Evolutionary conservation across 2,113 vertebrate genomes (phyloP).

Genomic region (Phycodurus eques): DNA sequence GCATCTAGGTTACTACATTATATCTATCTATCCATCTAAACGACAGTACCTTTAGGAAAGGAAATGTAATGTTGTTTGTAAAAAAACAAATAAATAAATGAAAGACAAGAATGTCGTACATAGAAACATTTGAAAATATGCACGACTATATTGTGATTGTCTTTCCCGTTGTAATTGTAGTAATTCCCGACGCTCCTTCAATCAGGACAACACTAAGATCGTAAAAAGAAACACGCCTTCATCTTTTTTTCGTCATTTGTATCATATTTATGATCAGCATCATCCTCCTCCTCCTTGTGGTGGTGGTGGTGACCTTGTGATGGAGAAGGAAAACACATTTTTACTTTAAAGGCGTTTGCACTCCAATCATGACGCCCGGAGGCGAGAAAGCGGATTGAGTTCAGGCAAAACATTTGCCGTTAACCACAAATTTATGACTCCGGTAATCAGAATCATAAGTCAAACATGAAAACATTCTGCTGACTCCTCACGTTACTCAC

Average conservation of each 20-base stretch:
- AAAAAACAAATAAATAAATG: too few species aligned
- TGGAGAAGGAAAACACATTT: background rate
- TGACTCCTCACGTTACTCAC: background rate
- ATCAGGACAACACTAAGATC: background rate
- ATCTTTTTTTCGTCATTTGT: background rate
- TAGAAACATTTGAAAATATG: background rate
- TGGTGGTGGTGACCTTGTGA: background rate
- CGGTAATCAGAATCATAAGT: background rate
- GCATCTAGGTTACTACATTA: too few species aligned
- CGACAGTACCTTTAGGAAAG: too few species aligned
- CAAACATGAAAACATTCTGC: background rate
- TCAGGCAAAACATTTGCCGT: slow-evolving; percentile 13
- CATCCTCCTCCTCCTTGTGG: background rate
- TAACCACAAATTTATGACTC: slow-evolving; percentile 16
- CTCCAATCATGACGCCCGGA: background rate
- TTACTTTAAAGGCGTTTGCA: background rate
- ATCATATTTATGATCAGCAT: background rate
- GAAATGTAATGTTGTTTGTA: too few species aligned
- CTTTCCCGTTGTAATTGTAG: background rate
- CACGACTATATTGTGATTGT: background rate
- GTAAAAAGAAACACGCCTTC: background rate
- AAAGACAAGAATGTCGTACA: too few species aligned
- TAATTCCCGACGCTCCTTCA: background rate
- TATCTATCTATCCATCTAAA: too few species aligned
- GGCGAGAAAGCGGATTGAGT: slow-evolving; percentile 36